Conservation (phyloP, 37 sponge, comb jelly and placozoan species). For the Aphrocallistes beatrix region DNA sequence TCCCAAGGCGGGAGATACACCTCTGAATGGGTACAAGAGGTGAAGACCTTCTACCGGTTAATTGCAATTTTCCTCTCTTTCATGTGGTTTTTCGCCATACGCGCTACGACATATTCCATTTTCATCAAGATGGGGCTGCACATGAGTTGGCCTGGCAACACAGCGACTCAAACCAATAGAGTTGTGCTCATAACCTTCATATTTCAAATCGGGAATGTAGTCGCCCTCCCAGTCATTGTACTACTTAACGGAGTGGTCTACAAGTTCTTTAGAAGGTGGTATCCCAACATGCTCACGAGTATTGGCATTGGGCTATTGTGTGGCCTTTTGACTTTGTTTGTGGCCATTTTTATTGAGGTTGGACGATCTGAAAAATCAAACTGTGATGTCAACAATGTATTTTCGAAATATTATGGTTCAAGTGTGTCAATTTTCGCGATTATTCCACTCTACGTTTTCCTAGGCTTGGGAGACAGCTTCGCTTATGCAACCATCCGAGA, state of each 20-base stretch:
- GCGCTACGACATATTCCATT: neutral
- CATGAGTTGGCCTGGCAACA: neutral
- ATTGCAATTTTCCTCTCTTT: slow-evolving; percentile 4
- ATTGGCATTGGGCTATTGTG: neutral
- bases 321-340: neutral
- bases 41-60: neutral
- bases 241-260: neutral
- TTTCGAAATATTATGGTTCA: neutral
- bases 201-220: neutral
- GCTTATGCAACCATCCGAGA: neutral
- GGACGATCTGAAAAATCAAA: neutral
- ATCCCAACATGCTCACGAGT: neutral
- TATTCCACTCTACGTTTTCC: neutral
- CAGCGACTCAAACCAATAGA: neutral
- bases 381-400: neutral
- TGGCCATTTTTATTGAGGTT: neutral
- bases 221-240: neutral
- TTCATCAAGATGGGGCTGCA: slow-evolving; percentile 18
- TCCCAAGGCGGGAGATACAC: neutral
- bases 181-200: neutral
- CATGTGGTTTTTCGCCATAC: neutral
- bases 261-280: neutral
- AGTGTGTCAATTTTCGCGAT: neutral
- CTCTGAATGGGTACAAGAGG: slow-evolving; percentile 8
- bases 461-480: neutral